These are phyloP conservation scores for Portevinia maculata DNA, from an alignment of 2,888 invertebrate species.

Conservation along the genomic window DNA sequence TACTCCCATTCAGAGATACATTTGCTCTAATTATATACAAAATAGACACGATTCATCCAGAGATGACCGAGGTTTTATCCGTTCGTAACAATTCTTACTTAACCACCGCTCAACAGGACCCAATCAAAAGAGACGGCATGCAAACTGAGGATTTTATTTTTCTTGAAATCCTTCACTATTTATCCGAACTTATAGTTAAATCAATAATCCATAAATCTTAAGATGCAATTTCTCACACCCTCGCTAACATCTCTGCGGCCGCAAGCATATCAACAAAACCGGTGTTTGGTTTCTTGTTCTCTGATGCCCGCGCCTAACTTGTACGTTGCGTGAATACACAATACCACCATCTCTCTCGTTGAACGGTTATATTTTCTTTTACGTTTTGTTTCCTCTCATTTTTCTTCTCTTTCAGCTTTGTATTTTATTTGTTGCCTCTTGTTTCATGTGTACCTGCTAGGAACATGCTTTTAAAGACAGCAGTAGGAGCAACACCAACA, in stretches of 20 bases:
- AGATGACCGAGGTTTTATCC: not conserved
- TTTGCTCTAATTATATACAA: not conserved
- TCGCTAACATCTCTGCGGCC: constrained; percentile 70
- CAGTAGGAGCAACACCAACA: constrained; percentile 26
- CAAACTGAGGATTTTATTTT: constrained; percentile 20
- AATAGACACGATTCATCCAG: not conserved
- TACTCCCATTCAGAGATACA: no score
- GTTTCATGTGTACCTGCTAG: constrained; percentile 52
- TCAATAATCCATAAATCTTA: constrained; percentile 47
- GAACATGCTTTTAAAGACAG: constrained; percentile 55
- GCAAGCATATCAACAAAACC: constrained; percentile 43
- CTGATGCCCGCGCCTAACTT: constrained; percentile 36
- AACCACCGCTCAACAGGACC: not conserved
- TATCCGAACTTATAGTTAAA: constrained; percentile 26
- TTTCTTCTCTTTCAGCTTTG: constrained; percentile 57
- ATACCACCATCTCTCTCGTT: constrained; percentile 38
- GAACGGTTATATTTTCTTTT: constrained; percentile 71
- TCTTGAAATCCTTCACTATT: not conserved
- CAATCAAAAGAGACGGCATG: constrained; percentile 23
- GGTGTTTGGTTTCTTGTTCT: constrained; percentile 54
- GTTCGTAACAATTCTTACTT: not conserved
- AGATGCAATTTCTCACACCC: constrained; percentile 65
- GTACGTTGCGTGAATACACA: constrained; percentile 42
- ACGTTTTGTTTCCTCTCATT: constrained; percentile 58
- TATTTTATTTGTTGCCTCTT: constrained; percentile 16